Evolutionary conservation across 2,888 invertebrate genomes (phyloP).

Genomic region (Ptychoptera contaminata): DNA sequence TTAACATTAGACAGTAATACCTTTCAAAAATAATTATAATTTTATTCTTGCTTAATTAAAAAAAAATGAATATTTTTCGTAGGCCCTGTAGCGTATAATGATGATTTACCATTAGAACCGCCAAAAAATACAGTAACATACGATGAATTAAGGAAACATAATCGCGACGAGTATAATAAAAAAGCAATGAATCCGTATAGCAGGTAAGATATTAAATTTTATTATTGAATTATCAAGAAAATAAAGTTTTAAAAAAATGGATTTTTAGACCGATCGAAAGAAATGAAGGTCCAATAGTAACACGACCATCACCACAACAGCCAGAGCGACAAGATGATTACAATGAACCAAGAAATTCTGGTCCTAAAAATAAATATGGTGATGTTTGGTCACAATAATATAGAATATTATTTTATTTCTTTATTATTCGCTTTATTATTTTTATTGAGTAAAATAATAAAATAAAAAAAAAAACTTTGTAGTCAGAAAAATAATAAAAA

Average conservation of each 20-base stretch:
- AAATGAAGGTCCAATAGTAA: not conserved
- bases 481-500: no score
- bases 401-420: not conserved
- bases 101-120: slow-evolving; percentile 32
- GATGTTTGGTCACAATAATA: slow-evolving; percentile 27
- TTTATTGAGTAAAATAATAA: not conserved
- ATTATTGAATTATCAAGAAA: no score
- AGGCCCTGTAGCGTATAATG: slow-evolving; percentile 29
- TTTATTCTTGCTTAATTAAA: slow-evolving; percentile 2
- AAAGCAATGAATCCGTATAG: not conserved
- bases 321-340: slow-evolving; percentile 15
- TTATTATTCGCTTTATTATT: not conserved
- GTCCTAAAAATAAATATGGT: slow-evolving; percentile 24
- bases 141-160: slow-evolving; percentile 53
- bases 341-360: slow-evolving; percentile 1
- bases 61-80: slow-evolving; percentile 10
- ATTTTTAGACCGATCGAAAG: no score
- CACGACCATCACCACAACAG: slow-evolving; percentile 14
- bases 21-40: slow-evolving; percentile 4
- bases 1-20: slow-evolving; percentile 37
- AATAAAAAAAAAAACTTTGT: not conserved
- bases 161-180: slow-evolving; percentile 44
- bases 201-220: no score
- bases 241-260: no score
- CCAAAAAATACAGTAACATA: slow-evolving; percentile 38